Percentiles rank a stretch among this genome's conserved stretches.
Conservation (phyloP, 1,140 invertebrate species). For the Cyphomyrmex costatus region DNA sequence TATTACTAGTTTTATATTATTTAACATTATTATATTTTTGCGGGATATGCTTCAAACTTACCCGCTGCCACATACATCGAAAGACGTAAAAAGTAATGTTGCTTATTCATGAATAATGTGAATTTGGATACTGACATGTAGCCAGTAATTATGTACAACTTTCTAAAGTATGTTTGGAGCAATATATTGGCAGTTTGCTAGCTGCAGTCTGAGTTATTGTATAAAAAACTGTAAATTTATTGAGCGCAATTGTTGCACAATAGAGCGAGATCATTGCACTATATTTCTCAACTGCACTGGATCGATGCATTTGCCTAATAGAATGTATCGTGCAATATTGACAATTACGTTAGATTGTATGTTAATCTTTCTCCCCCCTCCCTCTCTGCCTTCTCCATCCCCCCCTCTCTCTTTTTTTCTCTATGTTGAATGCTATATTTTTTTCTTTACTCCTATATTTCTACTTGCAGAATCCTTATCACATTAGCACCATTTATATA, state of each 20-base stretch:
- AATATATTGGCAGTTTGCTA: constrained; percentile 82
- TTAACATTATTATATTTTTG: constrained; percentile 58
- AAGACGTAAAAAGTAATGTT: constrained; percentile 72
- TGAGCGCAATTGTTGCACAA: constrained; percentile 82
- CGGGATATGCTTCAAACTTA: constrained; percentile 53
- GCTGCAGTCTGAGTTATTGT: constrained; percentile 83
- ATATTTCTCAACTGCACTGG: constrained; percentile 71
- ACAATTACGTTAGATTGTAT: constrained; percentile 60
- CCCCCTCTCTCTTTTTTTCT: neutral
- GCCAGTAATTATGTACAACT: constrained; percentile 74
- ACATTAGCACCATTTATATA: constrained; percentile 78
- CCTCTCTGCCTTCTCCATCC: neutral
- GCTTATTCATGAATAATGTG: constrained; percentile 70
- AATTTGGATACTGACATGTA: constrained; percentile 67
- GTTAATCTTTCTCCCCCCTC: neutral
- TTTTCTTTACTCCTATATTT: constrained; percentile 21
- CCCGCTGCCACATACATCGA: constrained; percentile 65
- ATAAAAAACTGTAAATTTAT: constrained; percentile 85
- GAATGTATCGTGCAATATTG: constrained; percentile 71
- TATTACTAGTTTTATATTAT: constrained; percentile 56
- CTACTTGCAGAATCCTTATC: constrained; percentile 56
- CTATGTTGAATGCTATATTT: neutral
- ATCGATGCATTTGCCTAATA: constrained; percentile 61
- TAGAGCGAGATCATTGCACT: constrained; percentile 84
- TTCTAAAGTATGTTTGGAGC: constrained; percentile 74